These are phyloP conservation scores for Vanessa cardui DNA, from an alignment of 2,888 invertebrate genomes.

Conservation along the genomic window DNA sequence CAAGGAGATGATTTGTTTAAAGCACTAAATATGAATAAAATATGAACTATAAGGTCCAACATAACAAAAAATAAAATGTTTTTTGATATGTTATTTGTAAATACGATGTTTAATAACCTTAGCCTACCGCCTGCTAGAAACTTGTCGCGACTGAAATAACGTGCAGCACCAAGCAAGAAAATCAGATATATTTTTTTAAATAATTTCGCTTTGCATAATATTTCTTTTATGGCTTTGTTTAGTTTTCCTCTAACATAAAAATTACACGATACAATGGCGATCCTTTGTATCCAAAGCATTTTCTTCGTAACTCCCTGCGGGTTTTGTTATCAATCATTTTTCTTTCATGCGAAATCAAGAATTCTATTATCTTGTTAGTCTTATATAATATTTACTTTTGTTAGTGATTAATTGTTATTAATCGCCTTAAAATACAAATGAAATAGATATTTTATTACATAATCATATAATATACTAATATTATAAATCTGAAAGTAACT, in stretches of 20 bases:
- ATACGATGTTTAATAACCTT: no score
- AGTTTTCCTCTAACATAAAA: slow-evolving; percentile 6
- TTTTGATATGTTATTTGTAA: no score
- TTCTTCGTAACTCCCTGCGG: slow-evolving; percentile 25
- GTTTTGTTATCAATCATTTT: slow-evolving; percentile 34
- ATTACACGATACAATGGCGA: slow-evolving; percentile 16
- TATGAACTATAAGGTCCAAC: no score
- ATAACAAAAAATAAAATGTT: no score
- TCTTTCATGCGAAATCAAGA: slow-evolving; percentile 31
- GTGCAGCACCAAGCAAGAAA: no score
- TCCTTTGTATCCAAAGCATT: slow-evolving; percentile 31
- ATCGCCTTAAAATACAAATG: not conserved
- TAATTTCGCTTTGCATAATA: not conserved
- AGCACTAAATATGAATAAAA: no score
- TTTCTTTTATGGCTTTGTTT: slow-evolving; percentile 11
- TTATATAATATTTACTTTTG: not conserved
- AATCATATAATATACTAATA: no score
- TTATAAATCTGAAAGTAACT: no score
- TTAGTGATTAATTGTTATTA: not conserved
- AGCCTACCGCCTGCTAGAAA: no score
- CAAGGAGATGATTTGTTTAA: no score
- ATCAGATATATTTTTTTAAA: no score
- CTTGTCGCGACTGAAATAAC: no score
- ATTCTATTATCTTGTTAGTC: slow-evolving; percentile 32
- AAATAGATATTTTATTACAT: not conserved